These are phyloP conservation scores for Suillia variegata DNA, from an alignment of 2,888 invertebrate genomes.

Conservation along the genomic window DNA sequence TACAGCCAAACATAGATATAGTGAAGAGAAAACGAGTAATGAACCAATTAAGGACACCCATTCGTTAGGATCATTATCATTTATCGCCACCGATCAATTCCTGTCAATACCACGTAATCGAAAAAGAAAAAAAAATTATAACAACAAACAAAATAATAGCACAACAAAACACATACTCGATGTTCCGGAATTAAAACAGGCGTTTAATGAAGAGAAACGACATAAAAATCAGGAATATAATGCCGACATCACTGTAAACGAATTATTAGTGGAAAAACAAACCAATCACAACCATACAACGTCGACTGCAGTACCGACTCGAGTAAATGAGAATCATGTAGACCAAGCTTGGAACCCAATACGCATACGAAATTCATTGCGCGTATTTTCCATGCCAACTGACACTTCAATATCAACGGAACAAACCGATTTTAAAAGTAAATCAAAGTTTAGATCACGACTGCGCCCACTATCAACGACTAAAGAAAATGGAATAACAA, in stretches of 20 bases:
- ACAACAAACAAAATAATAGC: constrained; percentile 23
- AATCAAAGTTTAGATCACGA: background rate
- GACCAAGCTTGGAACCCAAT: constrained; percentile 52
- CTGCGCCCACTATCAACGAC: background rate
- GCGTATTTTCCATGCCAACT: constrained; percentile 31
- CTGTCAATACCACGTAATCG: constrained; percentile 24
- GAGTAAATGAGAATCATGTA: constrained; percentile 27
- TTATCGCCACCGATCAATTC: constrained; percentile 20
- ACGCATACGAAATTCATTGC: constrained; percentile 38
- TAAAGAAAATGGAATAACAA: constrained; percentile 1
- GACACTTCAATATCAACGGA: constrained; percentile 27
- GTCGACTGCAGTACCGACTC: constrained; percentile 27
- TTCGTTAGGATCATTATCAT: constrained; percentile 30
- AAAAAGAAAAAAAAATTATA: constrained; percentile 38
- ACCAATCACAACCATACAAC: constrained; percentile 17
- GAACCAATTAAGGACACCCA: constrained; percentile 31
- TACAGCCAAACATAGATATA: constrained; percentile 16
- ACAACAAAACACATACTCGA: constrained; percentile 49
- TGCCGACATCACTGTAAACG: constrained; percentile 41
- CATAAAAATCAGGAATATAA: constrained; percentile 20
- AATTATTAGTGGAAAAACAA: constrained; percentile 38
- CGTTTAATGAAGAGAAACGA: constrained; percentile 44
- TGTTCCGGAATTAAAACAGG: constrained; percentile 54
- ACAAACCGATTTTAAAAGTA: background rate
- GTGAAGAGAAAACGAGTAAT: constrained; percentile 23